phyloP scores from a whole-genome alignment of 2,797 vertebrate genomes.

The Zalophus californianus region DNA sequence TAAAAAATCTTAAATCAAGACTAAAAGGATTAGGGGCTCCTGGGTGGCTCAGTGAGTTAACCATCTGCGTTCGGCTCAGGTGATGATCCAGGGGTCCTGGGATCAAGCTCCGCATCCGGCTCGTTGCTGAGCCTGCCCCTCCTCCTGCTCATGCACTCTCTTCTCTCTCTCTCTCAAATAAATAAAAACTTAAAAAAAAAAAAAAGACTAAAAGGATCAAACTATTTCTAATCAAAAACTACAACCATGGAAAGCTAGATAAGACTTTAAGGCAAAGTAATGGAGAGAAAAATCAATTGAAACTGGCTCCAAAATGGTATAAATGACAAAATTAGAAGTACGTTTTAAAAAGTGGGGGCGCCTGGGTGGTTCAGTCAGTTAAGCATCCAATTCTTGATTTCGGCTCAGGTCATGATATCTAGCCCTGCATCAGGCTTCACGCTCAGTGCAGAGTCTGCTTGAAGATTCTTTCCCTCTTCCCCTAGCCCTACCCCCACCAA shows the following conservation, averaged over 20 bases:
- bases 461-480: background rate
- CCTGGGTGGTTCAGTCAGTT: background rate
- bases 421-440: no score
- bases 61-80: background rate
- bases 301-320: background rate
- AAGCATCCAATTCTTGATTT: no score
- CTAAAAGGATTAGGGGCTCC: background rate
- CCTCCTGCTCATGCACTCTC: background rate
- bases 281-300: background rate
- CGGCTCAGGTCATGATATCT: no score
- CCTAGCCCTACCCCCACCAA: background rate
- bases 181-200: background rate
- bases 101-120: background rate
- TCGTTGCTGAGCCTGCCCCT: background rate
- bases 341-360: background rate
- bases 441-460: no score
- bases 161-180: background rate
- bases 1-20: background rate
- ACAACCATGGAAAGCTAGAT: background rate
- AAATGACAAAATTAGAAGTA: background rate
- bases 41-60: background rate
- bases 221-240: background rate
- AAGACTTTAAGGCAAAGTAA: background rate
- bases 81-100: background rate
- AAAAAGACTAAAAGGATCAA: background rate